Evolutionary conservation across 2,113 vertebrate genomes (phyloP).

Genomic region (Dasypus novemcinctus): DNA sequence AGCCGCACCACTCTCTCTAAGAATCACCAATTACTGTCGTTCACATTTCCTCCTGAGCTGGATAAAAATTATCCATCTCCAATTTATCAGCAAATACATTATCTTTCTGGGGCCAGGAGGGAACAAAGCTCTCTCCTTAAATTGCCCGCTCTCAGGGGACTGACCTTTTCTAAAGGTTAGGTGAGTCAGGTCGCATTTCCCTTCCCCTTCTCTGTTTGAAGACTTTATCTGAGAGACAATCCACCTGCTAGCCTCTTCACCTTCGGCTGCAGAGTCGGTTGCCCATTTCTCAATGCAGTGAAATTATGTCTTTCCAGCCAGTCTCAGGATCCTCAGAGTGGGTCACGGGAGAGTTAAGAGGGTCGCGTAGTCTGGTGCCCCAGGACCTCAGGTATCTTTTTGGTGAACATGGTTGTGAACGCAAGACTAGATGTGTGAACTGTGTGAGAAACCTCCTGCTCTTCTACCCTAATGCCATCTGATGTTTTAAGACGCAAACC

Average conservation of each 20-base stretch:
- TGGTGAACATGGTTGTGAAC: neutral
- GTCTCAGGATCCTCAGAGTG: neutral
- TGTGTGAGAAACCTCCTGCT: neutral
- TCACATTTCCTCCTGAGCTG: neutral
- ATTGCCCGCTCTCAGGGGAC: neutral
- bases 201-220: constrained; percentile 18
- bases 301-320: neutral
- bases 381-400: neutral
- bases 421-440: neutral
- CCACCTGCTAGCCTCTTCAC: neutral
- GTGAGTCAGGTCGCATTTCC: neutral
- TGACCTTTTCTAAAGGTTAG: neutral
- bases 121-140: constrained; percentile 25
- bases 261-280: neutral
- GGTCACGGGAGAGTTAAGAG: neutral
- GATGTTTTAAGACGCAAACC: neutral
- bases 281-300: neutral
- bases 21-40: constrained; percentile 55
- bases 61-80: constrained; percentile 25
- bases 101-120: neutral
- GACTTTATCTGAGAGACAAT: neutral
- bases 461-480: neutral
- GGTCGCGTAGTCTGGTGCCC: accelerated
- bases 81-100: constrained; percentile 42
- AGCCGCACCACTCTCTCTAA: neutral